Percentiles rank a stretch among this genome's conserved stretches.
These are phyloP conservation scores for Sturnus vulgaris DNA, from an alignment of 2,113 vertebrate genomes.

Conservation along the genomic window DNA sequence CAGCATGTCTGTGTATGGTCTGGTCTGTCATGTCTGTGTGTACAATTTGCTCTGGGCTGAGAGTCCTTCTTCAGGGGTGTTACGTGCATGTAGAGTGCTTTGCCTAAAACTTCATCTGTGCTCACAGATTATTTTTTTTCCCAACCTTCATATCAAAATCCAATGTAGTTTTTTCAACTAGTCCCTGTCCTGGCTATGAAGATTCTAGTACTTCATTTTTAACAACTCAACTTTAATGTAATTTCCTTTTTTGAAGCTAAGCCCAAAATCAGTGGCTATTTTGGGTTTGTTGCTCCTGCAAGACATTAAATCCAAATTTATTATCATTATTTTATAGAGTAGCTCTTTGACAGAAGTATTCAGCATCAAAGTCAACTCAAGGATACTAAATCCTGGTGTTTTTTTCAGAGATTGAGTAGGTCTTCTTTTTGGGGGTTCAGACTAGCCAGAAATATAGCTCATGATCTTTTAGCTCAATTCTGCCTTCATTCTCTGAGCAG, in stretches of 20 bases:
- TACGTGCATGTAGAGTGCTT: background rate
- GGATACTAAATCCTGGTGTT: background rate
- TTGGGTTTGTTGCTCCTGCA: background rate
- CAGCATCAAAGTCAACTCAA: background rate
- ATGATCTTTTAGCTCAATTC: background rate
- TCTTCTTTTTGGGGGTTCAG: background rate
- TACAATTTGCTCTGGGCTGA: background rate
- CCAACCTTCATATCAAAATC: background rate
- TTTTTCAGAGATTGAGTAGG: background rate
- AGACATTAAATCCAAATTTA: background rate
- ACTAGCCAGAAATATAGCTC: background rate
- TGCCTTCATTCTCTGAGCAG: background rate
- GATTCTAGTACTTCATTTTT: background rate
- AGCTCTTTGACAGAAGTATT: background rate
- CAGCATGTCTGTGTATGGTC: fast-evolving
- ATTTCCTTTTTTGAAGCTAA: background rate
- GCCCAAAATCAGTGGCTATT: background rate
- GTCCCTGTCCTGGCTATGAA: background rate
- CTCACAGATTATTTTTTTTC: background rate
- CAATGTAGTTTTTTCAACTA: background rate
- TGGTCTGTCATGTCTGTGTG: fast-evolving
- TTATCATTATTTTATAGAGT: background rate
- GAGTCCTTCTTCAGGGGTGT: background rate
- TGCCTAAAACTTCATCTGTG: background rate
- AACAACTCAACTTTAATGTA: background rate